phyloP scores from a whole-genome alignment of 2,797 vertebrate species.

The Acanthiza pusilla region DNA sequence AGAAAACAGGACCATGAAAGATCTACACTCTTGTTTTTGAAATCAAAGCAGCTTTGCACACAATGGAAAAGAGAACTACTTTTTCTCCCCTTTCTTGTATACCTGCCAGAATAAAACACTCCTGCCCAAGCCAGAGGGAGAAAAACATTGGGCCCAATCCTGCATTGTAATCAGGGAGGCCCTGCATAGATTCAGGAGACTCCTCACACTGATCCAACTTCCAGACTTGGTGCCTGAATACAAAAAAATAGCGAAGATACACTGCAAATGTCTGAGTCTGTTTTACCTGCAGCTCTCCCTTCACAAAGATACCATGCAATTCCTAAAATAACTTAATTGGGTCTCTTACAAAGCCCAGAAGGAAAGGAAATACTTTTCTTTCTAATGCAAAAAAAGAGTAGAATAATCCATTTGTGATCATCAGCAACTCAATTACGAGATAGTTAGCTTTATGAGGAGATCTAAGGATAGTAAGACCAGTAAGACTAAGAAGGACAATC shows the following conservation, averaged over 20 bases:
- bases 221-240: background rate
- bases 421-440: background rate
- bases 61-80: background rate
- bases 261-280: background rate
- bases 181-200: background rate
- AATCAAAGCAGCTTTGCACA: background rate
- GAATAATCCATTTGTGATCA: background rate
- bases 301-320: background rate
- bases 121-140: background rate
- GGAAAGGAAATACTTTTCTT: background rate
- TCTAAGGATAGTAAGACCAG: background rate
- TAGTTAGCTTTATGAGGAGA: background rate
- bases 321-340: background rate
- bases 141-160: background rate
- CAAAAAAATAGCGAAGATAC: background rate
- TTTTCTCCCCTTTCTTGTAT: background rate
- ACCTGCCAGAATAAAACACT: background rate
- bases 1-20: background rate
- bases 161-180: background rate
- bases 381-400: background rate
- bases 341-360: background rate
- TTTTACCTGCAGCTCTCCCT: background rate
- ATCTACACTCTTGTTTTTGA: background rate
- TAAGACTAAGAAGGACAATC: background rate
- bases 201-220: background rate